phyloP scores from a whole-genome alignment of 2,797 vertebrate genomes.

The Spheniscus humboldti region DNA sequence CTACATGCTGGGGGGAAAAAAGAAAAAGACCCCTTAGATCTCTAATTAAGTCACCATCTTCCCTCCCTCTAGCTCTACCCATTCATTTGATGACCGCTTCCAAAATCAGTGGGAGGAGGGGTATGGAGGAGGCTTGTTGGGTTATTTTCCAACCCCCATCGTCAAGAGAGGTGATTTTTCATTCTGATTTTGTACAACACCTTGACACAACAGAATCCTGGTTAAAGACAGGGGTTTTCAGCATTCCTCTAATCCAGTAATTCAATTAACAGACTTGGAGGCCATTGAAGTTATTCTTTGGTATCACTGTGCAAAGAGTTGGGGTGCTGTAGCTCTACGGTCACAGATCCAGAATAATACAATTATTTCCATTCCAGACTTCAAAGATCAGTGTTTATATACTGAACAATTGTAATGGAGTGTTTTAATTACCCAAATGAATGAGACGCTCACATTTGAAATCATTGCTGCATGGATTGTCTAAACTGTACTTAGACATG shows the following conservation, averaged over 20 bases:
- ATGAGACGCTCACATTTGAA: neutral
- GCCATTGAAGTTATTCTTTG: neutral
- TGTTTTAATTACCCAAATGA: neutral
- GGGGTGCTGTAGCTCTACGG: neutral
- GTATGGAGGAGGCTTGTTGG: neutral
- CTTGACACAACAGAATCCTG: neutral
- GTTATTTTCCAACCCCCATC: neutral
- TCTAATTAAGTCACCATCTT: constrained; percentile 18
- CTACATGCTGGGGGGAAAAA: neutral
- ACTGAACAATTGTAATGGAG: neutral
- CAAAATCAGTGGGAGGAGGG: neutral
- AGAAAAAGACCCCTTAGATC: neutral
- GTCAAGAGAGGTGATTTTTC: neutral
- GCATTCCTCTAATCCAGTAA: neutral
- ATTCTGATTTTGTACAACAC: neutral
- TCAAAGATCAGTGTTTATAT: neutral
- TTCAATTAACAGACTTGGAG: neutral
- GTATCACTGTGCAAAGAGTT: neutral
- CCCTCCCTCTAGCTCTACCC: neutral
- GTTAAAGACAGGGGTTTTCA: neutral
- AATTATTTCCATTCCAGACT: neutral
- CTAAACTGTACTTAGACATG: neutral
- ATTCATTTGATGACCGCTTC: constrained; percentile 13
- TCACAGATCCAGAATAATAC: neutral
- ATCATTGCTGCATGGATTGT: neutral